phyloP scores from a whole-genome alignment of 2,797 vertebrate species.

The Sternotherus odoratus region DNA sequence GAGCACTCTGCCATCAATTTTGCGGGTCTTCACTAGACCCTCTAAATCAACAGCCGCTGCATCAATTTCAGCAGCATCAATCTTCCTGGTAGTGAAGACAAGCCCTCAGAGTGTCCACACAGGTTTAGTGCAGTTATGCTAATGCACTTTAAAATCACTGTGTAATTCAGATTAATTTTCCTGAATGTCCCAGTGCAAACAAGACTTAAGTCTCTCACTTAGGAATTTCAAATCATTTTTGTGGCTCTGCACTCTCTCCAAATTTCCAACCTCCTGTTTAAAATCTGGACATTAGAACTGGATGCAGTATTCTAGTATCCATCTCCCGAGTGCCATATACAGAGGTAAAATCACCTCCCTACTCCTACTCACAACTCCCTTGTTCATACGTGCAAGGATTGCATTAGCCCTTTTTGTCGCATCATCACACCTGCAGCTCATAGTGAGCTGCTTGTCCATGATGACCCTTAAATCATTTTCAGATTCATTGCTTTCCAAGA shows the following conservation, averaged over 20 bases:
- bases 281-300: background rate
- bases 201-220: background rate
- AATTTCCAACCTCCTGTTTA: background rate
- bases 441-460: background rate
- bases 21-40: too few relatives aligned
- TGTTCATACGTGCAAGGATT: background rate
- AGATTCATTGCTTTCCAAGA: background rate
- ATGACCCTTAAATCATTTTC: background rate
- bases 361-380: background rate
- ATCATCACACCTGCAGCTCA: background rate
- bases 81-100: too few relatives aligned
- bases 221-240: background rate
- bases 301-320: rapidly evolving
- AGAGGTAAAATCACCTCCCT: background rate
- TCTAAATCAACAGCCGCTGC: too few relatives aligned
- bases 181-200: background rate
- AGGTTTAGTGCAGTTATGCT: background rate
- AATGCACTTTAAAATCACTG: background rate
- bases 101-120: background rate
- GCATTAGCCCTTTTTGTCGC: background rate
- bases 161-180: background rate
- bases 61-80: too few relatives aligned
- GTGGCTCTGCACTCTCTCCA: background rate
- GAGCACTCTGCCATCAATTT: too few relatives aligned
- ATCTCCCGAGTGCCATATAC: background rate